phyloP scores from a whole-genome alignment of 1,140 invertebrate genomes.

The Zophobas atratus region DNA sequence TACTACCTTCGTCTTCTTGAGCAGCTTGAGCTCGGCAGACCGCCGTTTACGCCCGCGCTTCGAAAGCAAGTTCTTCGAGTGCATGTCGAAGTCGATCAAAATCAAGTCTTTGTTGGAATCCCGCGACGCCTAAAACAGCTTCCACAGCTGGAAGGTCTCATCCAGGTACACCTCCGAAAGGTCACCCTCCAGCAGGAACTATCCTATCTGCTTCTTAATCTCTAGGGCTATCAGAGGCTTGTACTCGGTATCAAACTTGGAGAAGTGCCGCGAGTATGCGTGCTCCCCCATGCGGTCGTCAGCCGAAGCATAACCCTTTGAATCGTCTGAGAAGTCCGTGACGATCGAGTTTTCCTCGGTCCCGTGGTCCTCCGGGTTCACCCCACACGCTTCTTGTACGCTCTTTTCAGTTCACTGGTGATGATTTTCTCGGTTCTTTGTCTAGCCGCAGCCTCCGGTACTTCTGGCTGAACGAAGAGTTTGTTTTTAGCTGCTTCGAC shows the following conservation, averaged over 20 bases:
- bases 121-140: conserved; percentile 76
- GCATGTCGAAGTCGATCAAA: conserved; percentile 65
- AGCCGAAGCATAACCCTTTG: conserved; percentile 54
- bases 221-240: conserved; percentile 57
- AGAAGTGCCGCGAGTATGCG: conserved; percentile 65
- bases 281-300: conserved; percentile 65
- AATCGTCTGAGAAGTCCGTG: conserved; percentile 57
- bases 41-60: conserved; percentile 63
- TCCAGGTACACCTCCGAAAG: conserved; percentile 89
- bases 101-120: conserved; percentile 63
- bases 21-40: conserved; percentile 60
- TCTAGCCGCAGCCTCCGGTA: conserved; percentile 76
- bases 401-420: conserved; percentile 77
- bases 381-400: conserved; percentile 75
- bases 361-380: conserved; percentile 50
- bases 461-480: conserved; percentile 75
- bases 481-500: conserved; percentile 78
- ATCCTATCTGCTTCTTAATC: conserved; percentile 76
- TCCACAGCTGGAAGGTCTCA: conserved; percentile 90
- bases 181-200: conserved; percentile 94
- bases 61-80: conserved; percentile 54
- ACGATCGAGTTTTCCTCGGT: conserved; percentile 55
- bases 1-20: conserved; percentile 60
- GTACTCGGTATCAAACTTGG: conserved; percentile 58
- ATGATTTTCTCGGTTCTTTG: conserved; percentile 82